Percentiles rank a stretch among this genome's conserved stretches.
These are phyloP conservation scores for Typhlichthys subterraneus DNA, from an alignment of 2,797 vertebrate species.

Conservation along the genomic window DNA sequence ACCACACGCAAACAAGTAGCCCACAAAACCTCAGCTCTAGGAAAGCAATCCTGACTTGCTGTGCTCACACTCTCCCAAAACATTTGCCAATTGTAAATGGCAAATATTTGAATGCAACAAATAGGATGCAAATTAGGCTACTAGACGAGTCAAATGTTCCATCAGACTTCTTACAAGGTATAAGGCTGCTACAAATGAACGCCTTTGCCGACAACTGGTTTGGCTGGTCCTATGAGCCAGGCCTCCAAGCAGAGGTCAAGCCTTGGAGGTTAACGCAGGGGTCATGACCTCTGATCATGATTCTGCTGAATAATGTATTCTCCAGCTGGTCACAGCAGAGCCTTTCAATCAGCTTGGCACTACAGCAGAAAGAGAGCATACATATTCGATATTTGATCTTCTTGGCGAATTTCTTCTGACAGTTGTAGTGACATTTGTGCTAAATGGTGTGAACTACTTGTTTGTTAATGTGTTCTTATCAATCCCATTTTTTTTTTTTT, in stretches of 20 bases:
- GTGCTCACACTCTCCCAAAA: constrained; percentile 21
- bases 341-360: constrained; percentile 3
- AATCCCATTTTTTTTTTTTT: too few relatives aligned
- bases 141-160: not conserved
- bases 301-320: constrained; percentile 13
- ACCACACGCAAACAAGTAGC: too few relatives aligned
- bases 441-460: too few relatives aligned
- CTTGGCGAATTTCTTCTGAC: too few relatives aligned
- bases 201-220: not conserved
- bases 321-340: not conserved
- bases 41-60: not conserved
- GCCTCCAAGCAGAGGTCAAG: not conserved
- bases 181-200: too few relatives aligned
- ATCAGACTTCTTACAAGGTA: too few relatives aligned
- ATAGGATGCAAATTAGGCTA: constrained; percentile 38
- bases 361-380: constrained; percentile 23
- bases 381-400: too few relatives aligned
- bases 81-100: constrained; percentile 42
- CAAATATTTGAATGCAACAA: constrained; percentile 41
- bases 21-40: not conserved
- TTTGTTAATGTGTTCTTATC: too few relatives aligned
- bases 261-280: constrained; percentile 5
- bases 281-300: constrained; percentile 16
- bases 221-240: not conserved
- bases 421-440: too few relatives aligned